Evolutionary conservation across 2,797 vertebrate species (phyloP).

Genomic region (Falco naumanni): DNA sequence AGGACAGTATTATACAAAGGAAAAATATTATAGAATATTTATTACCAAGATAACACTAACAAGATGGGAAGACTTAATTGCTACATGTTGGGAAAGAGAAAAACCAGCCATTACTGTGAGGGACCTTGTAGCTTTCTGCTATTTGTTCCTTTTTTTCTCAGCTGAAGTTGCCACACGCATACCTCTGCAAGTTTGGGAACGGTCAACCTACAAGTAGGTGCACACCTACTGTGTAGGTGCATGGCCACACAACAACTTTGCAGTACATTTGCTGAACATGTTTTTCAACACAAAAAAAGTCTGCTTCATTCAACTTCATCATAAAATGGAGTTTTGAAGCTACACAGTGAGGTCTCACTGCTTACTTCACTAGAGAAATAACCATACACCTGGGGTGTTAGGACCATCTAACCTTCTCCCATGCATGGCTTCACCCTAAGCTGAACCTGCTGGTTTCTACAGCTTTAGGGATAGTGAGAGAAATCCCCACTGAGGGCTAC

Average conservation of each 20-base stretch:
- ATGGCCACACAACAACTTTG: neutral
- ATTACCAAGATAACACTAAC: neutral
- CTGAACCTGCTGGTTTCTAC: neutral
- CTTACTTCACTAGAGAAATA: neutral
- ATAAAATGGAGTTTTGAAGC: neutral
- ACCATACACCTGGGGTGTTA: neutral
- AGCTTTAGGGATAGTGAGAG: neutral
- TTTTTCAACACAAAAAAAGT: neutral
- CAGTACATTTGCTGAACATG: neutral
- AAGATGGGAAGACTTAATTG: neutral
- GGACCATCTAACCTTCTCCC: neutral
- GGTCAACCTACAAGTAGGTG: neutral
- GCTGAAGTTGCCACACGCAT: too few species aligned
- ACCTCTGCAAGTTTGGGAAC: neutral
- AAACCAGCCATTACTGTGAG: neutral
- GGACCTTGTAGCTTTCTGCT: neutral
- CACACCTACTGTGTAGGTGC: neutral
- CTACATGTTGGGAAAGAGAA: neutral
- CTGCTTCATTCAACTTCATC: neutral
- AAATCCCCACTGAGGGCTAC: neutral
- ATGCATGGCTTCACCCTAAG: neutral
- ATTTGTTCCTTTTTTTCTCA: neutral
- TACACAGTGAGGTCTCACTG: neutral
- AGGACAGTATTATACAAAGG: neutral
- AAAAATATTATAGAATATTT: neutral